Base-by-base conservation (phyloP, 2,888 invertebrate species). In the Stratiomys singularior region DNA sequence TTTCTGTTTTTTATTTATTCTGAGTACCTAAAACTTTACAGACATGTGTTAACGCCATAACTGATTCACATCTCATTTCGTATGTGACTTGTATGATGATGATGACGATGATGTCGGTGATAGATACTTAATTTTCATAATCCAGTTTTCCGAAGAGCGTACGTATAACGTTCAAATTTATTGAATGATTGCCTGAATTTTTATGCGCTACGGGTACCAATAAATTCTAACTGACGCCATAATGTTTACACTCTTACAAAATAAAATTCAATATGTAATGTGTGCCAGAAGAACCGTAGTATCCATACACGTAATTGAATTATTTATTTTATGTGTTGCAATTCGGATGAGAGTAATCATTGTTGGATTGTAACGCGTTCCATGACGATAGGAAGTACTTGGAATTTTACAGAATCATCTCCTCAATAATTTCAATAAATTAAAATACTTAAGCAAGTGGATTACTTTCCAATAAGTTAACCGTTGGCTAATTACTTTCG, bases 51-150 rank as follows among this genome's bases (percentile, higher is more conserved):
- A 52, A 52, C 52, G 52, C 52, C 52, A 52, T 52, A 52, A 52
- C 52, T 52, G 52, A 52, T 52, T 18, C 18, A 37, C 37, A 52
- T 52, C 52, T 52, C 9, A 37, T 37, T 52, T 52, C 18, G 52
- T 52, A 52, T 52, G 52, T 52, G 52, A 52, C 52, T 52, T 52
- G 52, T 4, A 13, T 52, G 37, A 37, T 37, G 37, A 37, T 37
- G 37, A 37, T 37, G 37, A 37, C 9, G 37, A 9, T 37, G 9
- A 9, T 37, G 9, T 3, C 37, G 37, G 9, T 37, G 18, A 52
- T n/a, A 52, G 52, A 52, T 52, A 52, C 52, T 52, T 52, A 52
- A 52, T 52, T 52, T 52, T 52, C 52, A 52, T 52, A 52, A 52
- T 52, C 52, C 52, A 52, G 52, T 52, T 52, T 15, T 52, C 52